Evolutionary conservation across 1,140 invertebrate genomes (phyloP).

Genomic region (Penaeus vannamei): DNA sequence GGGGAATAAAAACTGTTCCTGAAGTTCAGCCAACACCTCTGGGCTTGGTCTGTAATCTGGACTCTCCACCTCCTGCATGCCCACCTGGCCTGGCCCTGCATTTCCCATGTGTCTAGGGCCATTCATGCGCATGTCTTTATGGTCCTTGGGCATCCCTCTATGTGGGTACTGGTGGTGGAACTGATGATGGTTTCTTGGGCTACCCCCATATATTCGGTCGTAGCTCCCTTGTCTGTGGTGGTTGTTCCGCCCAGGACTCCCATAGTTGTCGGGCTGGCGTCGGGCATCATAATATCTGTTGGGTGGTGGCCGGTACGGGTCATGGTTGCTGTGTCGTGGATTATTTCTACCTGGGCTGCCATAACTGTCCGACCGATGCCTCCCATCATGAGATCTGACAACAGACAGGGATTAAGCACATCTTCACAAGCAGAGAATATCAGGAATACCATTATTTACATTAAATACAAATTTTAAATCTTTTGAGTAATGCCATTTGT

Average conservation of each 20-base stretch:
- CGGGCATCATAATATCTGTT: conserved; percentile 34
- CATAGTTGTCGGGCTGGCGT: conserved; percentile 38
- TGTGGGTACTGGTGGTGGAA: background rate
- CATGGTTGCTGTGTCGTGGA: conserved; percentile 18
- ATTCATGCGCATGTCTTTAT: conserved; percentile 49
- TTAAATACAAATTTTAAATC: no score
- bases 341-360: conserved; percentile 35
- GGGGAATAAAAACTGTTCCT: conserved; percentile 57
- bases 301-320: conserved; percentile 23
- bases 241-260: conserved; percentile 36
- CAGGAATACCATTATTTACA: no score
- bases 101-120: conserved; percentile 39
- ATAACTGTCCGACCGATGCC: conserved; percentile 37
- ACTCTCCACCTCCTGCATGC: conserved; percentile 69
- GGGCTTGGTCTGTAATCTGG: conserved; percentile 68
- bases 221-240: conserved; percentile 34
- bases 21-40: conserved; percentile 56
- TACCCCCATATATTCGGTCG: conserved; percentile 24
- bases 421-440: background rate
- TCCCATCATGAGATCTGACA: conserved; percentile 38
- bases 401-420: background rate
- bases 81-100: background rate
- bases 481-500: no score
- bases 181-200: conserved; percentile 43
- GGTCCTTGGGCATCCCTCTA: conserved; percentile 38